Evolutionary conservation across 35 echinoderm and acorn worm species (phyloP), one percentile per base, ranked within the genome.

Genomic region (Acanthaster planci): DNA sequence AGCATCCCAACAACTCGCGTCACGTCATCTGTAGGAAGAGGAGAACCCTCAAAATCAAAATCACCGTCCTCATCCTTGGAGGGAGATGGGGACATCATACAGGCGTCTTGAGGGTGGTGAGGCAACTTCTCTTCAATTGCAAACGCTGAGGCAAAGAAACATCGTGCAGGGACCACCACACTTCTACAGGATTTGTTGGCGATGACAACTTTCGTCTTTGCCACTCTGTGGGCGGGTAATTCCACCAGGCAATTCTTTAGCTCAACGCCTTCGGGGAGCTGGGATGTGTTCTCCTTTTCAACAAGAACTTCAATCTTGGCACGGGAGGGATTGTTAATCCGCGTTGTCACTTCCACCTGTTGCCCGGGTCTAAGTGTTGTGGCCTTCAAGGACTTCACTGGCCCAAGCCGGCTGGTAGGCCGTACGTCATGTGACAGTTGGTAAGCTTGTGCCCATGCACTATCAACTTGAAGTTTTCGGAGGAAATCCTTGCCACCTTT

Each of bases 141-240:
- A 12, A 47, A 47, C 42, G 42, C 42, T 12, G 42, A 47, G 42
- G 42, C 42, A 47, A 47, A 12, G 12, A 4, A 12, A 12, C 42
- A 47, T 47, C 42, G 42, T 4, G 42, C 42, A 12, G 42, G 42
- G 12, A 47, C 12, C 12, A 47, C 42, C 12, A 47, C 42, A 47
- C 42, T 47, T 12, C 12, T 4, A 12, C 27, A n/a, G 27, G 77
- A 32, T 7, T 31, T 79, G 37, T 79, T 79, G 37, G 40, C 30
- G 27, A 79, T 5, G 21, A 32, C 36, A 19, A 79, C 77, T 79
- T 79, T 79, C 38, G 77, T 79, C 30, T 79, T 79, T 2, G 40
- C 37, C 40, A 40, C 8, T 19, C 27, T 31, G 19, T 39, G 19
- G 19, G 19, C 40, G 77, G 77, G 37, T n/a, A 79, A 40, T 7